Percentiles rank a stretch among this genome's conserved stretches.
Conservation (phyloP, 2,113 vertebrate genomes). For the Erythrolamprus reginae region DNA sequence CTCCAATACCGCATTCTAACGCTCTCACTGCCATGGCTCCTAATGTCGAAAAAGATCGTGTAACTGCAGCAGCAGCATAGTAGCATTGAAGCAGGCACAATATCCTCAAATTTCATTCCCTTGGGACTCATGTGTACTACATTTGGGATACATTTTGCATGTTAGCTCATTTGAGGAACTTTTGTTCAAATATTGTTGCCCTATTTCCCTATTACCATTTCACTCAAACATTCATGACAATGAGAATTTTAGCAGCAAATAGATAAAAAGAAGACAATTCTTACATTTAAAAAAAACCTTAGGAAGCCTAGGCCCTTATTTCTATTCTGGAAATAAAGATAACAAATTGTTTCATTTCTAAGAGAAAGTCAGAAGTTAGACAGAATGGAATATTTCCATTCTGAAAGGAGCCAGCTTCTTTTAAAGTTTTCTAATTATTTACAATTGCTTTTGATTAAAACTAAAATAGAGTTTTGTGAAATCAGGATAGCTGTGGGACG, state of each 20-base stretch:
- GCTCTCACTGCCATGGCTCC: background rate
- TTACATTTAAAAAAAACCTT: background rate
- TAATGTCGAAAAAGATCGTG: background rate
- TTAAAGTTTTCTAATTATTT: slow-evolving; percentile 1
- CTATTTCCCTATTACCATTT: background rate
- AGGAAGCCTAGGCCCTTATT: background rate
- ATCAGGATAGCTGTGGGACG: too few species aligned
- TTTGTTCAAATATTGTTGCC: background rate
- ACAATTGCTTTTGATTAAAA: slow-evolving; percentile 11
- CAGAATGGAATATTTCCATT: background rate
- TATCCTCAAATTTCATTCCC: background rate
- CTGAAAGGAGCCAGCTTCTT: background rate
- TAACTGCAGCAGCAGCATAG: background rate
- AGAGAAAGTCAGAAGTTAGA: too few species aligned
- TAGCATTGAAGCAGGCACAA: background rate
- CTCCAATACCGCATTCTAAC: background rate
- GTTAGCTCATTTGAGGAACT: background rate
- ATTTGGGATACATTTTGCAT: background rate
- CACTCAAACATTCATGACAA: background rate
- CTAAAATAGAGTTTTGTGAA: background rate
- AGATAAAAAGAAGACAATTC: slow-evolving; percentile 4
- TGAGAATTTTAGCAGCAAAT: background rate
- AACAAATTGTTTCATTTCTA: too few species aligned
- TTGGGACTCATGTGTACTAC: background rate
- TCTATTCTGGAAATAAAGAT: background rate